Conservation (phyloP, 1,140 invertebrate species). For the Drosophila elegans region DNA sequence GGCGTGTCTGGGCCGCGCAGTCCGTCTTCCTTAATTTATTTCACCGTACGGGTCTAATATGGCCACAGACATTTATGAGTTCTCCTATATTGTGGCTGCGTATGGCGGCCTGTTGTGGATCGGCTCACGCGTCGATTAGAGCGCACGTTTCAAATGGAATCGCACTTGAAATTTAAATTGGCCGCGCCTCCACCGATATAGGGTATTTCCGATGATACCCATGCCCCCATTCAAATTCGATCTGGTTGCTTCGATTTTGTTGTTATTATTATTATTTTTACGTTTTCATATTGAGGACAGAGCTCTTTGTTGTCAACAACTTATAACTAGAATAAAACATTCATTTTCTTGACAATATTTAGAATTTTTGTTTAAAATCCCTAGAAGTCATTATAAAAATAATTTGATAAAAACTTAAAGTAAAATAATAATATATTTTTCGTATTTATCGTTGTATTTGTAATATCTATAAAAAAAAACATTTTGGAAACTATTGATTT, state of each 20-base stretch:
- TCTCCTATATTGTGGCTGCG: slow-evolving; percentile 26
- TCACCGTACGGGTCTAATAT: slow-evolving; percentile 23
- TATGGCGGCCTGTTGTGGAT: slow-evolving; percentile 59
- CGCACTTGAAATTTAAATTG: slow-evolving; percentile 72
- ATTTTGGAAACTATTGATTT: neutral
- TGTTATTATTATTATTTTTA: too few species aligned
- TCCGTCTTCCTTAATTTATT: slow-evolving; percentile 34
- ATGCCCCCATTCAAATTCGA: neutral
- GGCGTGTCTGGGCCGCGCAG: slow-evolving; percentile 18
- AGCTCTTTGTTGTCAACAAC: too few species aligned
- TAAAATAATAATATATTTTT: too few species aligned
- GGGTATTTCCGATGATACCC: slow-evolving; percentile 11
- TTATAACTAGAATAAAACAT: too few species aligned
- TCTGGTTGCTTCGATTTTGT: neutral
- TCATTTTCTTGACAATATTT: too few species aligned
- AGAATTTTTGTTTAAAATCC: too few species aligned
- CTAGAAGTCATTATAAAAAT: too few species aligned
- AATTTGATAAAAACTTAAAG: too few species aligned
- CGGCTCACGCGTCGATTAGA: slow-evolving; percentile 68
- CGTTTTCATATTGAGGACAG: too few species aligned
- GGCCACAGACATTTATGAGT: slow-evolving; percentile 27
- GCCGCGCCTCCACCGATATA: slow-evolving; percentile 32
- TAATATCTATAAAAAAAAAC: too few species aligned
- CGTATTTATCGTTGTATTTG: too few species aligned
- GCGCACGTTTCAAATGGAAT: slow-evolving; percentile 66